Percentiles rank a stretch among this genome's conserved stretches.
These are phyloP conservation scores for Arctopsyche grandis DNA, from an alignment of 1,140 invertebrate genomes.

Conservation along the genomic window DNA sequence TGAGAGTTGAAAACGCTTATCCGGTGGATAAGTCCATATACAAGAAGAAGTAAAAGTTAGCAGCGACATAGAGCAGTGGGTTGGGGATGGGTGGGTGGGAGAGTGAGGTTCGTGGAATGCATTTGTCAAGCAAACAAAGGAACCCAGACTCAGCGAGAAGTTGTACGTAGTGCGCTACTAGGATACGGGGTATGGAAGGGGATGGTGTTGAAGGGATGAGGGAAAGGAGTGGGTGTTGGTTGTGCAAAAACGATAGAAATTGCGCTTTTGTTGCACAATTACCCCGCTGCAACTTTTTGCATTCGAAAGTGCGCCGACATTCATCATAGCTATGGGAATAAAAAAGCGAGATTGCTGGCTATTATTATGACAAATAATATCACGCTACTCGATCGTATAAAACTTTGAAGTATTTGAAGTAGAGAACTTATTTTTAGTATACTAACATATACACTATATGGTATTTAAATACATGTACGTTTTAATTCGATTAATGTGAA, in stretches of 20 bases:
- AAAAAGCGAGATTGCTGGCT: no score
- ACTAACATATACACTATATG: no score
- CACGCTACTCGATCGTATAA: no score
- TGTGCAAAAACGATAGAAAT: background rate
- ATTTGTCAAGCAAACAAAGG: constrained; percentile 43
- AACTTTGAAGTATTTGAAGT: no score
- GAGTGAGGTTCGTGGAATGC: background rate
- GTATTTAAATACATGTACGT: no score
- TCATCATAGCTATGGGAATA: background rate
- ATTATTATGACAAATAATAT: no score
- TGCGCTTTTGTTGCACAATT: constrained; percentile 20
- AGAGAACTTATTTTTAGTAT: no score
- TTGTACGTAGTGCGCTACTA: no score
- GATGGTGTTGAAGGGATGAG: background rate
- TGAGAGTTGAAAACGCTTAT: background rate
- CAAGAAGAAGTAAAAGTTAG: constrained; percentile 20
- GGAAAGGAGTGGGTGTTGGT: background rate
- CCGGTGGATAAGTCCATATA: constrained; percentile 3
- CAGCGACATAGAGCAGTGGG: background rate
- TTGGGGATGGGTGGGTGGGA: no score
- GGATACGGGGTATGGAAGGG: background rate
- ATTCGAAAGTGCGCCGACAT: background rate
- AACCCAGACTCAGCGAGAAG: background rate
- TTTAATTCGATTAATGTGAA: no score
- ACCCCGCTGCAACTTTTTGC: background rate